These are phyloP conservation scores for Peromyscus attwateri DNA, from an alignment of 2,797 vertebrate genomes.

Conservation along the genomic window DNA sequence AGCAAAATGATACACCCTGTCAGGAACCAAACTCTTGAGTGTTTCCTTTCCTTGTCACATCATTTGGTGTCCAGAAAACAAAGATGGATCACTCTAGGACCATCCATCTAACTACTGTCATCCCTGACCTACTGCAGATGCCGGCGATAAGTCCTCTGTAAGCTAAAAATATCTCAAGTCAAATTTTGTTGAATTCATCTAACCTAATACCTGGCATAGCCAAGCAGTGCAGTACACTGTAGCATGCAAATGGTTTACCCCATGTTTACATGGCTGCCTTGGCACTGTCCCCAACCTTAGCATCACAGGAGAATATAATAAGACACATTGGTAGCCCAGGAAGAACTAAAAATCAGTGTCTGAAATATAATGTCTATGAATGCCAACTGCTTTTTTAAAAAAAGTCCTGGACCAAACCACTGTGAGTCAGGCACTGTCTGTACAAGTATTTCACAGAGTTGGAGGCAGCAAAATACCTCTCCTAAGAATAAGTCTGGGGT, in stretches of 20 bases:
- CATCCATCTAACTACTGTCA: neutral
- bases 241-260: neutral
- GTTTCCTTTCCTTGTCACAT: neutral
- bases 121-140: neutral
- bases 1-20: neutral
- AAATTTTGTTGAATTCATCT: neutral
- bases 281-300: neutral
- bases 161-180: neutral
- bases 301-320: neutral
- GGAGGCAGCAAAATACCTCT: neutral
- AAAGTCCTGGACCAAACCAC: neutral
- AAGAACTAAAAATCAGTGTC: neutral
- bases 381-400: neutral
- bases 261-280: neutral
- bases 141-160: accelerated
- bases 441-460: neutral
- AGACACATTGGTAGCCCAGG: neutral
- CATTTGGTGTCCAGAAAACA: neutral
- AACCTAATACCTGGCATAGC: neutral
- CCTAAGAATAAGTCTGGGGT: neutral
- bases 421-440: neutral
- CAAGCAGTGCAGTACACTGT: neutral
- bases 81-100: neutral
- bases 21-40: neutral
- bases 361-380: neutral